Evolutionary conservation across 2,797 vertebrate species (phyloP), one percentile per base, ranked within the genome.

Genomic region (Bradypodion ventrale): DNA sequence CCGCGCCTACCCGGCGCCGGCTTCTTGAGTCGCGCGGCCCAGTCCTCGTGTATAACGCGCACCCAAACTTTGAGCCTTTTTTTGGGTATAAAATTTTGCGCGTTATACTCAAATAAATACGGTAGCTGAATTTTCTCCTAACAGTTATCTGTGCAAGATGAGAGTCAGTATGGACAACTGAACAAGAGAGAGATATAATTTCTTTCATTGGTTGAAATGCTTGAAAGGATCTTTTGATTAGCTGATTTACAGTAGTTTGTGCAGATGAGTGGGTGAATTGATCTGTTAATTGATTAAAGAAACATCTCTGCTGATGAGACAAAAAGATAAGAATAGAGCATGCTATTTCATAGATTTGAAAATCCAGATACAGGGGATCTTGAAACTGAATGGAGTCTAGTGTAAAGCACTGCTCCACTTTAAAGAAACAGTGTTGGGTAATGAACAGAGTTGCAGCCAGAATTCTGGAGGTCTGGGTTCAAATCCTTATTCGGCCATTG

Each of bases 171-270:
- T 65, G 65, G 65, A 66, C 65, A 56, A 5, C 52, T 83, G 25
- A 65, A 49, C 65, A 66, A 60, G 40, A 80, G 23, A 27, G 78
- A 32, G 44, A 65, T 75, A 69, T 59, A 29, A n/a, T 42, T 76
- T 83, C 27, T 68, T 68, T 77, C 69, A 83, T 69, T 69, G 82
- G 63, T 77, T 77, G 60, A 40, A 81, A 78, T 46, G 46, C 15
- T 73, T 15, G 21, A 70, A 77, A 80, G 78, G 65, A 37, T 78
- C 66, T 5, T 76, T 2, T 19, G 52, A 60, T 76, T 59, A 42
- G 37, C 49, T 69, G 82, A 42, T 82, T 75, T 65, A 74, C 60
- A 66, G 40, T 15, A n/a, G 27, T 29, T 23, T 27, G 56, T 63
- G 42, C 44, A 42, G 49, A 68, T 4, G 52, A 68, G 56, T 59